Conservation (phyloP, 53 echinoderm and acorn worm species). For the Zoroaster sp. region DNA sequence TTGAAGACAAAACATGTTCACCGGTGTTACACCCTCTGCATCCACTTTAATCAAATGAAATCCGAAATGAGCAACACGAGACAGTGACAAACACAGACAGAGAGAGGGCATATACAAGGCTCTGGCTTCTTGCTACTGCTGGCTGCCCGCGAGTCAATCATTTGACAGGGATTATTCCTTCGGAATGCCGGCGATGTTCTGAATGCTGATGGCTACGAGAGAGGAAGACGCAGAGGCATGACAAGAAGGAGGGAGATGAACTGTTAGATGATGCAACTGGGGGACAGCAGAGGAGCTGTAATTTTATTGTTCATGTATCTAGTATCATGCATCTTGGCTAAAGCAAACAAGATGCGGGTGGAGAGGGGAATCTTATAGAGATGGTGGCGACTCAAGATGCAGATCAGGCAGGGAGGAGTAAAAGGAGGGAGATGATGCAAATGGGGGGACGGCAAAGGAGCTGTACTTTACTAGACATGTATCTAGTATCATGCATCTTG, state of each 20-base stretch:
- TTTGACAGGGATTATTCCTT: neutral
- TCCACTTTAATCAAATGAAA: neutral
- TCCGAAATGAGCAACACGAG: too few relatives aligned
- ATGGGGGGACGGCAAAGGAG: neutral
- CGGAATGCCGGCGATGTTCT: too few relatives aligned
- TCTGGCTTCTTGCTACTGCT: neutral
- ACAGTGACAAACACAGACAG: too few relatives aligned
- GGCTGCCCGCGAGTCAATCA: neutral
- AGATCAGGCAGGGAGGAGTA: neutral
- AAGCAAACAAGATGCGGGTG: neutral
- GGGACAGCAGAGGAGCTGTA: neutral
- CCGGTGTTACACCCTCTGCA: too few relatives aligned
- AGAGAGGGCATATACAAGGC: neutral
- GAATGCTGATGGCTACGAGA: neutral
- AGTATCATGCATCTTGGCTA: neutral
- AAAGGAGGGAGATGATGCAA: neutral
- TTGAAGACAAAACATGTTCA: too few relatives aligned
- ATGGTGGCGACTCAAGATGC: neutral
- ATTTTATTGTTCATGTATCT: neutral
- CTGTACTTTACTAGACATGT: neutral
- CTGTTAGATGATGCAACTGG: neutral
- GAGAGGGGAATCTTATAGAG: neutral
- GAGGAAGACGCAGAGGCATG: neutral
- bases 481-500: neutral
- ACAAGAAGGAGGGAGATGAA: too few relatives aligned